Conservation (phyloP, 2,797 vertebrate species). For the Poecilia wingei region DNA sequence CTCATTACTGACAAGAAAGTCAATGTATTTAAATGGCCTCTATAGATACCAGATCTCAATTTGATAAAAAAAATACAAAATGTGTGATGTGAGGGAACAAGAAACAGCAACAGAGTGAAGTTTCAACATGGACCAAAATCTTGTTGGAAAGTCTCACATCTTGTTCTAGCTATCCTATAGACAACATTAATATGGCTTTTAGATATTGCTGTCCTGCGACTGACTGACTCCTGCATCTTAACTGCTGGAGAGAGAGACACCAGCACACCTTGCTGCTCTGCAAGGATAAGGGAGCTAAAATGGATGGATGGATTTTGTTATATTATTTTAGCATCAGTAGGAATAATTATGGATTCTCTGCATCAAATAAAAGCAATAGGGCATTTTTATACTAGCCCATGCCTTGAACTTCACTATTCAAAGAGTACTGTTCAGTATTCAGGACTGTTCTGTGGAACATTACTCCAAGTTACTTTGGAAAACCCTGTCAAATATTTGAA, state of each 20-base stretch:
- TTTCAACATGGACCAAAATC: not conserved
- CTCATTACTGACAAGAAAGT: not conserved
- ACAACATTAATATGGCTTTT: not conserved
- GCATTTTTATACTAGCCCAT: not conserved
- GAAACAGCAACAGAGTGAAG: not conserved
- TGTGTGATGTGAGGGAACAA: not conserved
- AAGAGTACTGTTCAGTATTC: too few relatives aligned
- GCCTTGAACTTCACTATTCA: not conserved
- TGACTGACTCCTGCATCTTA: too few relatives aligned
- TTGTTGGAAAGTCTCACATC: not conserved
- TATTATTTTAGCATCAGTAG: not conserved
- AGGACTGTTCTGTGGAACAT: too few relatives aligned
- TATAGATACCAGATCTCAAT: not conserved
- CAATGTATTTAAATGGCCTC: not conserved
- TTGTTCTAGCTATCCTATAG: not conserved
- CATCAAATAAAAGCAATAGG: not conserved
- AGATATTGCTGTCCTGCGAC: not conserved
- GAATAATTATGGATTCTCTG: not conserved
- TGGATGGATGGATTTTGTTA: not conserved
- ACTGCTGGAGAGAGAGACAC: too few relatives aligned
- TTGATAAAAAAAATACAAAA: not conserved
- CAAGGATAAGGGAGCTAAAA: too few relatives aligned
- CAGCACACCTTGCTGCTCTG: too few relatives aligned
- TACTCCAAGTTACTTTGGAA: too few relatives aligned
- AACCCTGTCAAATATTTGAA: too few relatives aligned